A percentile compares a stretch with the other conserved stretches of the same genome.
Evolutionary conservation across 2,113 vertebrate species (phyloP).

Genomic region (Gila orcuttii): DNA sequence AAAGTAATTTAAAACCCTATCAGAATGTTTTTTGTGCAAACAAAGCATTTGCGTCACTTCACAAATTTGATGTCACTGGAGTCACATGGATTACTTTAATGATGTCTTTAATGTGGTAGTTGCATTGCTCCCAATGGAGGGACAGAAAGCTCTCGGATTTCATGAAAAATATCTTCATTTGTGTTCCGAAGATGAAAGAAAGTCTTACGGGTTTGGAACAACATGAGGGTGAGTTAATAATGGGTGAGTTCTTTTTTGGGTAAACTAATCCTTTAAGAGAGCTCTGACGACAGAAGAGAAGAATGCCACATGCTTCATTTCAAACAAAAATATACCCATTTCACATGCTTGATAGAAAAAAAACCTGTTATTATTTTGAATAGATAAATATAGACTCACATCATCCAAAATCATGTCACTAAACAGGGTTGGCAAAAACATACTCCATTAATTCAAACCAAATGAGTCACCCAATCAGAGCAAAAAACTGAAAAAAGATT

Average conservation of each 20-base stretch:
- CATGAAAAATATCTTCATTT: too few species aligned
- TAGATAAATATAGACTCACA: background rate
- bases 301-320: background rate
- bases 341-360: background rate
- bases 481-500: constrained; percentile 52
- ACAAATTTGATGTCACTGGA: too few species aligned
- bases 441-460: constrained; percentile 50
- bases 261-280: background rate
- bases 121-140: too few species aligned
- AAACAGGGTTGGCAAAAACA: constrained; percentile 44
- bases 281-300: background rate
- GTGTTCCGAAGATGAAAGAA: too few species aligned
- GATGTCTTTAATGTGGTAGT: too few species aligned
- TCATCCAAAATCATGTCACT: background rate
- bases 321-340: background rate
- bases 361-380: background rate
- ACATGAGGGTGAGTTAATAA: too few species aligned
- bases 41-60: too few species aligned
- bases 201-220: too few species aligned
- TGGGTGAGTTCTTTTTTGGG: too few species aligned
- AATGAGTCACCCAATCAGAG: constrained; percentile 58
- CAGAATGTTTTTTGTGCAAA: too few species aligned
- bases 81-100: too few species aligned
- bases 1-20: background rate
- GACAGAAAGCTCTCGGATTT: too few species aligned